phyloP scores from a whole-genome alignment of 2,797 vertebrate species.

The Telmatherina bonti region DNA sequence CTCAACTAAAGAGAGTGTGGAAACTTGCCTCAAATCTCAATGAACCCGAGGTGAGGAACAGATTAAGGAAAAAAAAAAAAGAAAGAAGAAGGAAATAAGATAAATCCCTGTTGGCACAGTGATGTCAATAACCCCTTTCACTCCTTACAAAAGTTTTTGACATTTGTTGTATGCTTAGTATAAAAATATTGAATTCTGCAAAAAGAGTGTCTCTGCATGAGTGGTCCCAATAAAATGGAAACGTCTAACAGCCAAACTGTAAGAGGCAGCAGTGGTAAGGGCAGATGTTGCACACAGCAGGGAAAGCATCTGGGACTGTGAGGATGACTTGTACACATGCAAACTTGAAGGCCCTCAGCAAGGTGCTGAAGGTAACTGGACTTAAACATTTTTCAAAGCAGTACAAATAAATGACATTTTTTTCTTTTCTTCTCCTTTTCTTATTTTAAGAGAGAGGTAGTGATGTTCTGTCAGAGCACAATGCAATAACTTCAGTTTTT shows the following conservation, averaged over 20 bases:
- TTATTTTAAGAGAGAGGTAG: not conserved
- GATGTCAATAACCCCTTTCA: conserved; percentile 4
- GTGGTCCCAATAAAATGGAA: conserved; percentile 32
- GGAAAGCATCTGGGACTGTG: not conserved
- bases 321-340: no score
- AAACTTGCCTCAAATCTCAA: no score
- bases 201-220: conserved; percentile 30
- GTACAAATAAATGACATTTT: not conserved
- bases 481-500: not conserved
- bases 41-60: no score
- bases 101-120: not conserved
- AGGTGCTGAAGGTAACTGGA: not conserved
- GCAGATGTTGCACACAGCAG: conserved; percentile 15
- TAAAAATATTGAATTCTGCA: conserved; percentile 22
- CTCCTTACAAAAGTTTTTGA: conserved; percentile 3
- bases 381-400: not conserved
- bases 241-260: conserved; percentile 33
- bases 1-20: not conserved
- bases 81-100: not conserved
- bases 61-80: no score
- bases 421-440: not conserved
- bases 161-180: conserved; percentile 15
- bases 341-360: conserved; percentile 16
- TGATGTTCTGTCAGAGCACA: not conserved
- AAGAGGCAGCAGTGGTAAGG: conserved; percentile 32